These are phyloP conservation scores for Furnarius figulus DNA, from an alignment of 2,113 vertebrate genomes.

Conservation along the genomic window DNA sequence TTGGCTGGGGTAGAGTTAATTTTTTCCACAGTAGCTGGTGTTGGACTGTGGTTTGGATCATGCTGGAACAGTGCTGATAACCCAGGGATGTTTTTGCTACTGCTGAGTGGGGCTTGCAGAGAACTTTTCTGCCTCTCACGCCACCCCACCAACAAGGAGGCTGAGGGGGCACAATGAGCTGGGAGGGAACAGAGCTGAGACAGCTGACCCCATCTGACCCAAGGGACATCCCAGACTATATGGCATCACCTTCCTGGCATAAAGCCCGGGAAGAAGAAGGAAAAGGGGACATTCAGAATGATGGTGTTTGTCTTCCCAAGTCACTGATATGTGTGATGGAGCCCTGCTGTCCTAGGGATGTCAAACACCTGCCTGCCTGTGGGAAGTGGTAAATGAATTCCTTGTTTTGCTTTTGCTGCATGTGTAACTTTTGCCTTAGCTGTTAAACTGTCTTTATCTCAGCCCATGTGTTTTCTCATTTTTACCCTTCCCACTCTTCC, in stretches of 20 bases:
- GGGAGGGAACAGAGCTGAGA: background rate
- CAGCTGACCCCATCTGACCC: background rate
- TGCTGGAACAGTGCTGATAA: background rate
- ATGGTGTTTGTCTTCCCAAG: background rate
- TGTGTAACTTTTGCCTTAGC: background rate
- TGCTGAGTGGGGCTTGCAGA: background rate
- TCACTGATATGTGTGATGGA: accelerated
- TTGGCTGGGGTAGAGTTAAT: accelerated
- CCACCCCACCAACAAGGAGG: background rate
- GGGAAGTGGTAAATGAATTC: background rate
- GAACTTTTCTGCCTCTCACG: background rate
- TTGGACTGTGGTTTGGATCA: background rate
- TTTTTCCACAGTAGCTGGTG: background rate
- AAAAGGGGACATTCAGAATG: background rate
- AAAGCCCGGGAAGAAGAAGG: background rate
- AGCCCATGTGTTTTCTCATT: background rate
- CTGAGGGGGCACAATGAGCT: background rate
- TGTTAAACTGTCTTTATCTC: background rate
- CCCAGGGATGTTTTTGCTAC: background rate
- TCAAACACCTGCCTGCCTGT: background rate
- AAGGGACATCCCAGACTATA: background rate
- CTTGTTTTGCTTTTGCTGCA: background rate
- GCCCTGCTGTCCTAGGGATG: background rate
- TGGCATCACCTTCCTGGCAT: background rate
- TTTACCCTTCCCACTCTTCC: background rate